Conservation (phyloP, 2,888 invertebrate genomes). For the Lordiphosa fenestrarum region DNA sequence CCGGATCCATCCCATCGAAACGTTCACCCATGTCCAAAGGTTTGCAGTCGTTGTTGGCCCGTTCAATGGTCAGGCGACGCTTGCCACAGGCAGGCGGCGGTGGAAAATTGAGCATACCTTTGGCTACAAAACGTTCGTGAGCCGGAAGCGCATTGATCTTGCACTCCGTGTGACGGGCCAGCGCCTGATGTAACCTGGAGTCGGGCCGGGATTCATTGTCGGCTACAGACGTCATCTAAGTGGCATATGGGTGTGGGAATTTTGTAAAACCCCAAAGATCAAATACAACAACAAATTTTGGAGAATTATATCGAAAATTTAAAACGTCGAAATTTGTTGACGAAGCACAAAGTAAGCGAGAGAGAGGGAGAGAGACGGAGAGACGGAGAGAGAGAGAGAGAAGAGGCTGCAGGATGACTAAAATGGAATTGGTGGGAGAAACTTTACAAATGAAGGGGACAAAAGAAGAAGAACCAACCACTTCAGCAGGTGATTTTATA, state of each 20-base stretch:
- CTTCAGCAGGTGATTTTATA: too few relatives aligned
- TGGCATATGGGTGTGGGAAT: not conserved
- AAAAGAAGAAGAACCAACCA: too few relatives aligned
- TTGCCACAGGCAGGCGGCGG: slow-evolving; percentile 10
- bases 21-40: too few relatives aligned
- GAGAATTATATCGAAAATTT: slow-evolving; percentile 8
- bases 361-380: too few relatives aligned
- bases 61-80: not conserved
- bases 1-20: not conserved
- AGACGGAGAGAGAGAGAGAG: too few relatives aligned
- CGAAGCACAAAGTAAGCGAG: not conserved
- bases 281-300: slow-evolving; percentile 25
- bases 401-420: too few relatives aligned
- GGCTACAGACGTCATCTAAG: not conserved
- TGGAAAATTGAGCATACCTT: slow-evolving; percentile 36
- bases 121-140: slow-evolving; percentile 23
- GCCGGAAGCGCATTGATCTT: not conserved
- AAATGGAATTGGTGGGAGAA: too few relatives aligned
- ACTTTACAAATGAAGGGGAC: too few relatives aligned
- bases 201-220: slow-evolving; percentile 10
- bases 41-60: too few relatives aligned
- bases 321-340: slow-evolving; percentile 4
- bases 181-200: slow-evolving; percentile 3
- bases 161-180: slow-evolving; percentile 6
- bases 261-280: not conserved